These are phyloP conservation scores for Galleria mellonella DNA, from an alignment of 1,140 invertebrate genomes.

Conservation along the genomic window DNA sequence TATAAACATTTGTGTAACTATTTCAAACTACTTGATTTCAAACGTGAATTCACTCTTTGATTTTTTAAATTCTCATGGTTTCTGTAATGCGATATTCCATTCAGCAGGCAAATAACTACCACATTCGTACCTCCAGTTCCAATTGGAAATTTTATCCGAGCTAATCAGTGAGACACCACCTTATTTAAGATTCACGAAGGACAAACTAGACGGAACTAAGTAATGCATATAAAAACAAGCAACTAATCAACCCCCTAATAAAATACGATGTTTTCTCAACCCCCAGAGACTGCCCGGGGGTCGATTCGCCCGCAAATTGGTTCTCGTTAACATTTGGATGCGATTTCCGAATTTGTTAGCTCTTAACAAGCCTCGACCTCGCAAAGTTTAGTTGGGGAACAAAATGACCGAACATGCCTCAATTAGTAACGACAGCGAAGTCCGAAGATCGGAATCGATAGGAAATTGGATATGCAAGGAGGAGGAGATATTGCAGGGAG, in stretches of 20 bases:
- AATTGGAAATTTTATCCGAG: too few species aligned
- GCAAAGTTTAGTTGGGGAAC: conserved; percentile 40
- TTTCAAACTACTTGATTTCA: too few species aligned
- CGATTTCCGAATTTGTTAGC: conserved; percentile 51
- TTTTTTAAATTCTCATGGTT: too few species aligned
- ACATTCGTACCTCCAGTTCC: too few species aligned
- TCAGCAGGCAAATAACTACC: too few species aligned
- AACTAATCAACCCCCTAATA: conserved; percentile 37
- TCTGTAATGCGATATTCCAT: too few species aligned
- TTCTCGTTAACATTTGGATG: conserved; percentile 58
- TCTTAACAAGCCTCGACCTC: conserved; percentile 44
- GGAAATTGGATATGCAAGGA: neutral
- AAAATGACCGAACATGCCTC: conserved; percentile 54
- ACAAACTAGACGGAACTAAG: neutral
- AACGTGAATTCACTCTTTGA: too few species aligned
- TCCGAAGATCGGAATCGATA: neutral
- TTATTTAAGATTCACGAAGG: neutral
- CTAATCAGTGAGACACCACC: too few species aligned
- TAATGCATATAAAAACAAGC: conserved; percentile 14
- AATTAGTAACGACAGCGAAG: conserved; percentile 37
- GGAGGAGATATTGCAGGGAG: too few species aligned
- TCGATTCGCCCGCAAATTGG: conserved; percentile 47
- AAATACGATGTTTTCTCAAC: conserved; percentile 30
- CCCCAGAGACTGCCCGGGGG: conserved; percentile 20
- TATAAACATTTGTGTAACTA: too few species aligned